Percentiles rank a stretch among this genome's conserved stretches.
Conservation (phyloP, 2,797 vertebrate genomes). For the Fistularia commersonii region DNA sequence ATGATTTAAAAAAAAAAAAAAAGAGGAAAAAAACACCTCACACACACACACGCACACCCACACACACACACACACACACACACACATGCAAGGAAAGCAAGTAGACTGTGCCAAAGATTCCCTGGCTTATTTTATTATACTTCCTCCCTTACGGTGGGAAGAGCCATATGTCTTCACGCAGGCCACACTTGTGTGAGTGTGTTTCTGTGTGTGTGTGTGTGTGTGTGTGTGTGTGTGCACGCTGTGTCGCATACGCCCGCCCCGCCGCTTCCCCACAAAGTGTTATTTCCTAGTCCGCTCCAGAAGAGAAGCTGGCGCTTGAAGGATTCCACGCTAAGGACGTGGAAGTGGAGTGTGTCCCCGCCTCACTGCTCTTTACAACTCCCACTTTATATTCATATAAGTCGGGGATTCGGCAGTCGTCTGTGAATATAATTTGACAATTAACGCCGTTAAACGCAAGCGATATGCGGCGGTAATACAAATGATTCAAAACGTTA, state of each 20-base stretch:
- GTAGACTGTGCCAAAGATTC: slow-evolving; percentile 39
- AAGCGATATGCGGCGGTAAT: too few species aligned
- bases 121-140: slow-evolving; percentile 30
- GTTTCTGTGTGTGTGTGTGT: slow-evolving; percentile 27
- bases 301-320: slow-evolving; percentile 32
- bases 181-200: too few species aligned
- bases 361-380: not conserved
- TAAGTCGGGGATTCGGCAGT: too few species aligned
- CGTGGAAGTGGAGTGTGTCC: not conserved
- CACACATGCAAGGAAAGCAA: not conserved
- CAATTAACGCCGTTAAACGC: too few species aligned
- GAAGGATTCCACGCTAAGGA: slow-evolving; percentile 8
- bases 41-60: slow-evolving; percentile 6
- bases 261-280: slow-evolving; percentile 24
- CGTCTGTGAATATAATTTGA: too few species aligned
- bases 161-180: slow-evolving; percentile 60
- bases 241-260: slow-evolving; percentile 10
- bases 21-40: slow-evolving; percentile 19
- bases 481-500: too few species aligned
- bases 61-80: slow-evolving; percentile 7
- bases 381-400: too few species aligned
- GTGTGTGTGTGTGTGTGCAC: slow-evolving; percentile 1
- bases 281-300: slow-evolving; percentile 46
- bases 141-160: slow-evolving; percentile 38
- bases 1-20: slow-evolving; percentile 51